Percentiles rank a stretch among this genome's conserved stretches.
phyloP scores from a whole-genome alignment of 2,797 vertebrate genomes.

The Pseudomugil tenellus region DNA sequence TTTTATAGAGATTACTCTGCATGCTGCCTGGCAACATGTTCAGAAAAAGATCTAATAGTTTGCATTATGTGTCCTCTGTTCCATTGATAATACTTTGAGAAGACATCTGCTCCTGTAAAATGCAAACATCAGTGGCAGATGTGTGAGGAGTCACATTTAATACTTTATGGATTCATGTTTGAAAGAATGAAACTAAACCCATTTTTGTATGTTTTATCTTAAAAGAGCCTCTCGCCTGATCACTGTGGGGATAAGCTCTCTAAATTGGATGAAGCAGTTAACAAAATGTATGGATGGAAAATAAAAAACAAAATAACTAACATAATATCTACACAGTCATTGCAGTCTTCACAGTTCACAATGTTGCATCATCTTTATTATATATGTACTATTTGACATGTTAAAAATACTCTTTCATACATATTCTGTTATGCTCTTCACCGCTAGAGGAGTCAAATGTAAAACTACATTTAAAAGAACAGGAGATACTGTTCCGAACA shows the following conservation, averaged over 20 bases:
- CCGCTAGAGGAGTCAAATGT: constrained; percentile 31
- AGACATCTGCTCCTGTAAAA: background rate
- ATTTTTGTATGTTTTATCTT: too few species aligned
- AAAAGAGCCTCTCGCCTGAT: too few species aligned
- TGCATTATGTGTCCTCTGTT: background rate
- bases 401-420: constrained; percentile 45
- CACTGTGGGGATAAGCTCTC: too few species aligned
- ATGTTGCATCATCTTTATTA: constrained; percentile 56
- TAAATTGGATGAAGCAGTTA: too few species aligned
- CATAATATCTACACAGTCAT: background rate
- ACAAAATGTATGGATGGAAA: too few species aligned
- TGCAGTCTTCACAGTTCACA: constrained; percentile 2
- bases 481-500: constrained; percentile 21
- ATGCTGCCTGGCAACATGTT: background rate
- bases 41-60: background rate
- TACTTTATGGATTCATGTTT: background rate
- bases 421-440: constrained; percentile 17
- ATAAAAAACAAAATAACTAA: too few species aligned
- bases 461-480: constrained; percentile 38
- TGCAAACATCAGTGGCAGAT: background rate
- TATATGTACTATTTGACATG: constrained; percentile 33
- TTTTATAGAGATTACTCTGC: background rate
- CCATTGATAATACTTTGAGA: background rate
- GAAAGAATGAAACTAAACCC: too few species aligned
- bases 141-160: background rate